Percentiles rank a stretch among this genome's conserved stretches.
Conservation (phyloP, 1,140 invertebrate genomes). For the Dolichoris vasculosae region DNA sequence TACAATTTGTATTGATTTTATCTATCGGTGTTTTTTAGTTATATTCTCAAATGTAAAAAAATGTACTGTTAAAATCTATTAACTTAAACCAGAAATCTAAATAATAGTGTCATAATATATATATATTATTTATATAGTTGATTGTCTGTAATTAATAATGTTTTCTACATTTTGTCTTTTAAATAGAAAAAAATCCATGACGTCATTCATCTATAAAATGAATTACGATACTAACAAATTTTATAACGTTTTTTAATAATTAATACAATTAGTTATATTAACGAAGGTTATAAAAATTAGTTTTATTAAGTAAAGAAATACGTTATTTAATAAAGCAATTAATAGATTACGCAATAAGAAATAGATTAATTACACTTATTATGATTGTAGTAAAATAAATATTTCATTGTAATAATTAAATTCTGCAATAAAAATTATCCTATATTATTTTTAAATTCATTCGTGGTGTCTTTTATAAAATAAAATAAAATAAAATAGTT, state of each 20-base stretch:
- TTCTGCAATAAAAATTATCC: not conserved
- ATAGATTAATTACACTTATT: no score
- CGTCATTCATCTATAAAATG: not conserved
- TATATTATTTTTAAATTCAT: not conserved
- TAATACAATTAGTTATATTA: no score
- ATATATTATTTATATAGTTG: not conserved
- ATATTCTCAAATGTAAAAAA: no score
- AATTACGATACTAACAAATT: not conserved
- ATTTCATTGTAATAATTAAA: not conserved
- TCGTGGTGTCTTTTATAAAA: not conserved
- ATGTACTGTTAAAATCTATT: not conserved
- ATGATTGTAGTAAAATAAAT: not conserved
- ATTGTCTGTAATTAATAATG: not conserved
- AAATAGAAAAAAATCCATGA: not conserved
- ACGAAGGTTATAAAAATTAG: no score
- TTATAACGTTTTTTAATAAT: no score
- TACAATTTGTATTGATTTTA: no score
- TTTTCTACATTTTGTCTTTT: not conserved
- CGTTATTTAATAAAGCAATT: no score
- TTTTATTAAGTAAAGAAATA: no score
- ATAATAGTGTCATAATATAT: not conserved
- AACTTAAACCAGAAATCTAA: not conserved
- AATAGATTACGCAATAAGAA: no score
- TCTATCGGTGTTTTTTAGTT: no score
- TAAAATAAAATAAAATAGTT: not conserved